A percentile compares a stretch with the other conserved stretches of the same genome.
phyloP scores from a whole-genome alignment of 1,140 invertebrate genomes.

The Tyrophagus putrescentiae region DNA sequence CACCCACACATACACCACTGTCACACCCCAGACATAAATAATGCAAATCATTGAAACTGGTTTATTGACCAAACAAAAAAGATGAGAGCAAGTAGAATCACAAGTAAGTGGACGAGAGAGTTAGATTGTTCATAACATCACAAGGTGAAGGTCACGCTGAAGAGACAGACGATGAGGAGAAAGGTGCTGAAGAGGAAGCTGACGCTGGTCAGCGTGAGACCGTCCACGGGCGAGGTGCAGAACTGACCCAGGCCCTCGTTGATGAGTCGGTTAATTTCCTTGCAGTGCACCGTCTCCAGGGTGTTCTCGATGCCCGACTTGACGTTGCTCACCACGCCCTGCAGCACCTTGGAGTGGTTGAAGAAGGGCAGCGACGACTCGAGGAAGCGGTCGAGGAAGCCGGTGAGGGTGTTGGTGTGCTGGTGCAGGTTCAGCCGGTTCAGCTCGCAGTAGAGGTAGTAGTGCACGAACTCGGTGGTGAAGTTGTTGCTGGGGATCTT shows the following conservation, averaged over 20 bases:
- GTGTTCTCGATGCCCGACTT: not conserved
- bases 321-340: not conserved
- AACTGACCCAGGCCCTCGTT: not conserved
- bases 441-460: slow-evolving; percentile 9
- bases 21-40: no score
- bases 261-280: not conserved
- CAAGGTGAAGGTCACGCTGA: not conserved
- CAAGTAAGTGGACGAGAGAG: no score
- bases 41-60: no score
- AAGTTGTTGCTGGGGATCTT: not conserved
- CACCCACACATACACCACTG: no score
- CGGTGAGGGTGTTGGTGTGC: not conserved
- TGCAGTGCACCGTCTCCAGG: not conserved
- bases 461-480: not conserved
- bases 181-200: not conserved
- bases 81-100: no score
- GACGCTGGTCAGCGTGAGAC: not conserved
- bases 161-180: not conserved
- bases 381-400: not conserved
- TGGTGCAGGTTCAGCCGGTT: not conserved
- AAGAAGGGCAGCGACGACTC: not conserved
- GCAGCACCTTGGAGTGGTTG: not conserved
- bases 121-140: no score
- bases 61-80: no score
- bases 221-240: not conserved